Percentiles rank a stretch among this genome's conserved stretches.
These are phyloP conservation scores for Centroberyx gerrardi DNA, from an alignment of 2,797 vertebrate species.

Conservation along the genomic window DNA sequence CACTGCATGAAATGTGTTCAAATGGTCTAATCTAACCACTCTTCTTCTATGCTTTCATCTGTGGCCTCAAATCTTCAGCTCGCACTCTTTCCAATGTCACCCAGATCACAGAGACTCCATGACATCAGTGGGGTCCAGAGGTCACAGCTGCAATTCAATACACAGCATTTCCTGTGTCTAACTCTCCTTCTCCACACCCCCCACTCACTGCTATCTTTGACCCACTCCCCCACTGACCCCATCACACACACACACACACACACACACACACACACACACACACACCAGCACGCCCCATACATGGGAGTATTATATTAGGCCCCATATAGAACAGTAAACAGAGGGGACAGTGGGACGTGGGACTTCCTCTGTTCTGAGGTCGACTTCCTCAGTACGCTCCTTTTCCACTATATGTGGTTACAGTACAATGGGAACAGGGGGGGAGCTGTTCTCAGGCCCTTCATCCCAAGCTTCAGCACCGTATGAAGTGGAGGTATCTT, in stretches of 20 bases:
- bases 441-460: constrained; percentile 3
- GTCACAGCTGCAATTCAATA: constrained; percentile 70
- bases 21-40: background rate
- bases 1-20: background rate
- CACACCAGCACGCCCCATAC: background rate
- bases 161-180: constrained; percentile 45
- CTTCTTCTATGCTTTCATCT: constrained; percentile 26
- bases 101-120: constrained; percentile 44
- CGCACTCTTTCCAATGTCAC: constrained; percentile 49
- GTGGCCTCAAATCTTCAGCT: background rate
- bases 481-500: background rate
- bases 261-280: background rate
- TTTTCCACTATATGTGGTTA: background rate
- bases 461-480: background rate
- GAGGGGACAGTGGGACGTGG: constrained; percentile 12
- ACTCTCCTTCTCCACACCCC: background rate
- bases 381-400: constrained; percentile 19
- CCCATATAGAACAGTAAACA: constrained; percentile 31
- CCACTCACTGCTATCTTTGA: background rate
- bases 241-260: constrained; percentile 7
- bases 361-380: constrained; percentile 10
- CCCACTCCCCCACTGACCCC: constrained; percentile 16
- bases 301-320: background rate
- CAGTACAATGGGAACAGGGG: background rate
- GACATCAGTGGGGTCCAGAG: constrained; percentile 59